phyloP scores from a whole-genome alignment of 2,113 vertebrate genomes.

The Rhegmatorhina hoffmannsi region DNA sequence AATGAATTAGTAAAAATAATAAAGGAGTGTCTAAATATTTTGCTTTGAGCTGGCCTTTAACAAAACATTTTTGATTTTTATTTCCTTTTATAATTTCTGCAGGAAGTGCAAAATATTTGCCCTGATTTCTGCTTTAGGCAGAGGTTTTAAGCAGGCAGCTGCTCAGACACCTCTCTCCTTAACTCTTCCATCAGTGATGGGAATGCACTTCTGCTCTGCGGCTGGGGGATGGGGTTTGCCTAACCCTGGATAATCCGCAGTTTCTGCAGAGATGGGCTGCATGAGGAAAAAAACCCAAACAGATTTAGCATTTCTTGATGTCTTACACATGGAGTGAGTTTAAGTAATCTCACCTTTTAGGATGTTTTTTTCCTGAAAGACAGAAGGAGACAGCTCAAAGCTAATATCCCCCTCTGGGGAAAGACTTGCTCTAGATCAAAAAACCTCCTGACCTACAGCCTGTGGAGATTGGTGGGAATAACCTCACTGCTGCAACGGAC shows the following conservation, averaged over 20 bases:
- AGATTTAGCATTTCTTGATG: not conserved
- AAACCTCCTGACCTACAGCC: not conserved
- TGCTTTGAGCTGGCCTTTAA: not conserved
- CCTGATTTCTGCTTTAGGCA: not conserved
- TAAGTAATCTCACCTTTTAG: not conserved
- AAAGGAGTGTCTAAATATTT: not conserved
- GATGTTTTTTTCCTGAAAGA: not conserved
- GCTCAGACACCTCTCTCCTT: not conserved
- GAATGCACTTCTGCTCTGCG: not conserved
- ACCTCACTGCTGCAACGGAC: not conserved
- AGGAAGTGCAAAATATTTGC: not conserved
- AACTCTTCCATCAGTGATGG: not conserved
- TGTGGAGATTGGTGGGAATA: not conserved
- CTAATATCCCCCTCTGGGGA: not conserved
- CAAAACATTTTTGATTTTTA: not conserved
- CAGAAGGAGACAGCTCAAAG: not conserved
- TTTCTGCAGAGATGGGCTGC: not conserved
- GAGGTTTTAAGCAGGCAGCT: not conserved
- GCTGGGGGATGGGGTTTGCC: not conserved
- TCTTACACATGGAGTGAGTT: not conserved
- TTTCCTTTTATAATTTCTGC: not conserved
- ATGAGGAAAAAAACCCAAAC: not conserved
- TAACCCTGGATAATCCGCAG: not conserved
- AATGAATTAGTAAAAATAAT: not conserved
- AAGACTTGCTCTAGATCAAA: not conserved